Evolutionary conservation across 2,113 vertebrate genomes (phyloP).

Genomic region (Anguilla japonica): DNA sequence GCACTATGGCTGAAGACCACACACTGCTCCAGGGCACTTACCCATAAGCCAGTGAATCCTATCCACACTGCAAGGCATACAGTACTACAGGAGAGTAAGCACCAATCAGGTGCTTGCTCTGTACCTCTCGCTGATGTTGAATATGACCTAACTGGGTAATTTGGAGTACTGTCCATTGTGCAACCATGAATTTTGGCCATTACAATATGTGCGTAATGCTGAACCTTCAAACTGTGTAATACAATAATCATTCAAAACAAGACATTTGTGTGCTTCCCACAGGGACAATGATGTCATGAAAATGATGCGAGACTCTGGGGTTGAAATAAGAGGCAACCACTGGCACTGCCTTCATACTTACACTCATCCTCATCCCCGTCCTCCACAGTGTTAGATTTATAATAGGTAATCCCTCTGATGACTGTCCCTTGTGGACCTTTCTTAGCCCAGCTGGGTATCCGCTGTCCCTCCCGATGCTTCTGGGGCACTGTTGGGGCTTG

Average conservation of each 20-base stretch:
- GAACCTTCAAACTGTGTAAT: neutral
- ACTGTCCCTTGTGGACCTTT: constrained; percentile 75
- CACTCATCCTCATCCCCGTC: constrained; percentile 84
- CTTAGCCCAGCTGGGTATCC: constrained; percentile 53
- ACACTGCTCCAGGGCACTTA: neutral
- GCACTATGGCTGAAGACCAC: neutral
- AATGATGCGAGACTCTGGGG: neutral
- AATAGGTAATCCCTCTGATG: constrained; percentile 89
- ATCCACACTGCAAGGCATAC: too few relatives aligned
- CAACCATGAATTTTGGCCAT: neutral
- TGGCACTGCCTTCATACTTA: constrained; percentile 63
- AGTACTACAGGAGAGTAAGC: too few relatives aligned
- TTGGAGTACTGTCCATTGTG: neutral
- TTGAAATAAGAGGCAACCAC: neutral
- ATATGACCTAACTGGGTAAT: neutral
- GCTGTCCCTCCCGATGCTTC: constrained; percentile 32
- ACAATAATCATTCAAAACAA: neutral
- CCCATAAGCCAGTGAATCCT: too few relatives aligned
- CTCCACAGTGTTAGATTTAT: constrained; percentile 85
- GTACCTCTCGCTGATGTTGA: too few relatives aligned
- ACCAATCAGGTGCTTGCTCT: too few relatives aligned
- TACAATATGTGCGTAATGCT: too few relatives aligned
- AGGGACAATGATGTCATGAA: neutral
- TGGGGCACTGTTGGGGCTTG: constrained; percentile 35
- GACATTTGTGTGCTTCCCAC: too few relatives aligned